Conservation (phyloP, 2,113 vertebrate genomes). For the Benitochromis conjunctus region DNA sequence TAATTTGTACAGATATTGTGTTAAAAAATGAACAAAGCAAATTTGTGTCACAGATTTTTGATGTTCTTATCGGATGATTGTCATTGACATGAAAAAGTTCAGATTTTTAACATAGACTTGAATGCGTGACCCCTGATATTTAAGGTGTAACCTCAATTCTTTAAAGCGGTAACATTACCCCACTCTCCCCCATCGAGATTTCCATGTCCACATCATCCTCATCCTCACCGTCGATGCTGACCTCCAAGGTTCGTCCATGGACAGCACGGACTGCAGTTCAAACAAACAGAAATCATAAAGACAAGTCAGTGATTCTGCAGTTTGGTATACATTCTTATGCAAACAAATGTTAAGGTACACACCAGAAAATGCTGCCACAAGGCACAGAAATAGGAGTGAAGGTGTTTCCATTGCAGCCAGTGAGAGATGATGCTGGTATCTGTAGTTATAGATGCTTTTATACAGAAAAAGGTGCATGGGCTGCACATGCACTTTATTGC, state of each 20-base stretch:
- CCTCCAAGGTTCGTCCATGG: neutral
- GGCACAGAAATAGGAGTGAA: constrained; percentile 31
- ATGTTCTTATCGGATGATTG: no score
- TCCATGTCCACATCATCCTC: neutral
- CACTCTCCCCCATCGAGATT: neutral
- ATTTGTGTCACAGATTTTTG: no score
- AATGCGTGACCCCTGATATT: neutral
- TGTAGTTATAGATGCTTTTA: neutral
- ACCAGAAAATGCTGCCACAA: constrained; percentile 44
- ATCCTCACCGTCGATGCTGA: neutral
- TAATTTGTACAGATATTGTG: neutral
- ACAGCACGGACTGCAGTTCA: constrained; percentile 27
- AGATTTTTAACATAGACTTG: no score
- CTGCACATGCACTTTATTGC: neutral
- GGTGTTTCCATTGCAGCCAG: neutral
- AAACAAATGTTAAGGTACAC: neutral
- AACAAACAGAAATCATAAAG: neutral
- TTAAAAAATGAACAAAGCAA: neutral
- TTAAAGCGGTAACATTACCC: no score
- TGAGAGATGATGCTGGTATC: no score
- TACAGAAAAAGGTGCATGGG: neutral
- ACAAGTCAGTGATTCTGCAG: neutral
- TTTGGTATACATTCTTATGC: no score
- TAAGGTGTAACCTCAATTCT: no score
- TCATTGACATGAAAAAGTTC: neutral